Conservation (phyloP, 1,140 invertebrate species). For the Heterodera carotae region DNA sequence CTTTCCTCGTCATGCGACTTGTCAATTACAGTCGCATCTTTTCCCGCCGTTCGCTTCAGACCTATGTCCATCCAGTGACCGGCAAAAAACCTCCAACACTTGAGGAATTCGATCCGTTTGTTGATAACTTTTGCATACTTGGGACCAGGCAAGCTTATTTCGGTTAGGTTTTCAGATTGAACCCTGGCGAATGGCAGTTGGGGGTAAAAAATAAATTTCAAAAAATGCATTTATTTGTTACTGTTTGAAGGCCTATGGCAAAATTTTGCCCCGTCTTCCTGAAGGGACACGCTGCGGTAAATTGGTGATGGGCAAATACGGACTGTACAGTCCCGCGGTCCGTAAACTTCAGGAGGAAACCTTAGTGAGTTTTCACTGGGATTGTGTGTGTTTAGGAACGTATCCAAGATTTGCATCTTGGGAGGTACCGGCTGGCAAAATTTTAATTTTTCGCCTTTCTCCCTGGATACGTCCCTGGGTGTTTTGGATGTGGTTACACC, state of each 20-base stretch:
- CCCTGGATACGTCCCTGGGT: too few relatives aligned
- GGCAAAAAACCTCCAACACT: conserved; percentile 54
- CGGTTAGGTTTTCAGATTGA: conserved; percentile 28
- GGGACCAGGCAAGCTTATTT: background rate
- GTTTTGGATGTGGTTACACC: too few relatives aligned
- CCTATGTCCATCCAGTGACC: conserved; percentile 37
- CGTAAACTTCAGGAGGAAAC: conserved; percentile 52
- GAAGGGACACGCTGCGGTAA: conserved; percentile 62
- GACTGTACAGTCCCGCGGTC: conserved; percentile 59
- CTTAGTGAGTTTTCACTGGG: conserved; percentile 49
- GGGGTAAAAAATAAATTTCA: conserved; percentile 41
- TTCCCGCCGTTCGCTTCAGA: background rate
- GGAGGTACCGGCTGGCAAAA: too few relatives aligned
- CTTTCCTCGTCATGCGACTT: background rate
- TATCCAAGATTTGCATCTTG: too few relatives aligned
- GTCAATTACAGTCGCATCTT: background rate
- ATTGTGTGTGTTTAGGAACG: too few relatives aligned
- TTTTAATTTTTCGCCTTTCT: too few relatives aligned
- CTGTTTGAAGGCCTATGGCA: conserved; percentile 47
- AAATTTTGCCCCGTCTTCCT: conserved; percentile 64
- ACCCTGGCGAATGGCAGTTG: conserved; percentile 63
- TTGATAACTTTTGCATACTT: background rate
- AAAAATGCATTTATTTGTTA: background rate
- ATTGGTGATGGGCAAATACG: conserved; percentile 65
- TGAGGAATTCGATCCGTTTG: conserved; percentile 57